phyloP scores from a whole-genome alignment of 2,113 vertebrate genomes.

The Pteronura brasiliensis region DNA sequence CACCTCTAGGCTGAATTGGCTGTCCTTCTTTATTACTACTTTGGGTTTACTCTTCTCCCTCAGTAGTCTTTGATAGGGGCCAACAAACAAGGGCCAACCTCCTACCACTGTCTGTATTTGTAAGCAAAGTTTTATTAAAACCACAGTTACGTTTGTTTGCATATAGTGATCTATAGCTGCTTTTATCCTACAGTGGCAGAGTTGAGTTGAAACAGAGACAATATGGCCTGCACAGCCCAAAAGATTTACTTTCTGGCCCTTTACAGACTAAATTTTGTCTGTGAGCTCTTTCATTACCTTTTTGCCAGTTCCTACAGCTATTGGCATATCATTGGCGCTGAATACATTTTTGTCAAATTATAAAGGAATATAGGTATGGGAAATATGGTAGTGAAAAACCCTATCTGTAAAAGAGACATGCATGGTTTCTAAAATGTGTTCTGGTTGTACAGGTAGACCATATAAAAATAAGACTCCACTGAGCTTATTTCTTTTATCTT shows the following conservation, averaged over 20 bases:
- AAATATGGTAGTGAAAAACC: not conserved
- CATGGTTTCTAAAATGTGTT: not conserved
- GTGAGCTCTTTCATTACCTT: not conserved
- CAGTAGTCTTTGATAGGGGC: not conserved
- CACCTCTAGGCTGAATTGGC: not conserved
- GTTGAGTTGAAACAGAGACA: not conserved
- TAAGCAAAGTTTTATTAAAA: not conserved
- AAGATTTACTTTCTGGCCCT: not conserved
- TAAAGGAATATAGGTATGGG: not conserved
- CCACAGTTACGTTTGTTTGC: not conserved
- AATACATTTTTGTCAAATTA: not conserved
- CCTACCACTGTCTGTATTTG: not conserved
- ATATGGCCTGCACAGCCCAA: not conserved
- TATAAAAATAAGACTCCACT: not conserved
- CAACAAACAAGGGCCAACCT: not conserved
- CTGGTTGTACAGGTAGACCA: not conserved
- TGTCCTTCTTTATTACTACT: not conserved
- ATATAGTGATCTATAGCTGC: not conserved
- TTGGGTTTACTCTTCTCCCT: not conserved
- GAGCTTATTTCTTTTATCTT: not conserved
- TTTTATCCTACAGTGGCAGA: not conserved
- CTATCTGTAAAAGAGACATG: not conserved
- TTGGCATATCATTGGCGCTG: not conserved
- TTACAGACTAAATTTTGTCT: not conserved
- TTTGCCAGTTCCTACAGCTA: not conserved